Conservation (phyloP, 2,888 invertebrate genomes). For the Chrysolina haemoptera region DNA sequence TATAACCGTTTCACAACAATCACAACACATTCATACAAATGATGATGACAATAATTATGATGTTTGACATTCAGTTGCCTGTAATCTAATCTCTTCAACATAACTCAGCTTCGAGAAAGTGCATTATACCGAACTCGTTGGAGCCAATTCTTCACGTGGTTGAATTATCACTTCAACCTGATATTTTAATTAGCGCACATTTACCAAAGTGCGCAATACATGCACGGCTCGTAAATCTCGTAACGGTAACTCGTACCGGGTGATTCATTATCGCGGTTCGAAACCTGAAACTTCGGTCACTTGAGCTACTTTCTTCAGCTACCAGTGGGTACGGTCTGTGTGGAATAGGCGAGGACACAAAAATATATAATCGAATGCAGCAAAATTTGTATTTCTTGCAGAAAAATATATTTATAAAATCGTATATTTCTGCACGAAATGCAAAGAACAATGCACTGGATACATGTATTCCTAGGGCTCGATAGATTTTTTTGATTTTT, state of each 20-base stretch:
- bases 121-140: conserved; percentile 1
- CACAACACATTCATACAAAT: background rate
- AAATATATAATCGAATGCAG: too few relatives aligned
- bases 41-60: background rate
- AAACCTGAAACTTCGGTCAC: conserved; percentile 10
- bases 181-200: conserved; percentile 23
- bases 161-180: conserved; percentile 23
- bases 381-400: too few relatives aligned
- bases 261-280: conserved; percentile 6
- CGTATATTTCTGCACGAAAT: too few relatives aligned
- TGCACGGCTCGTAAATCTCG: conserved; percentile 6
- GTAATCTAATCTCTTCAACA: conserved; percentile 14
- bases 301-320: background rate
- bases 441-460: too few relatives aligned
- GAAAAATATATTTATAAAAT: too few relatives aligned
- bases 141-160: conserved; percentile 1
- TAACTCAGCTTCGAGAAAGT: background rate
- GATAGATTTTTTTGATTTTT: too few relatives aligned
- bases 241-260: conserved; percentile 14
- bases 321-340: background rate
- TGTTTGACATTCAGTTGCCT: background rate
- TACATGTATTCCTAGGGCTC: too few relatives aligned
- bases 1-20: background rate
- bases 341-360: too few relatives aligned
- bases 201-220: conserved; percentile 23